Conservation (phyloP, 2,888 invertebrate species). For the Chirona hameri region DNA sequence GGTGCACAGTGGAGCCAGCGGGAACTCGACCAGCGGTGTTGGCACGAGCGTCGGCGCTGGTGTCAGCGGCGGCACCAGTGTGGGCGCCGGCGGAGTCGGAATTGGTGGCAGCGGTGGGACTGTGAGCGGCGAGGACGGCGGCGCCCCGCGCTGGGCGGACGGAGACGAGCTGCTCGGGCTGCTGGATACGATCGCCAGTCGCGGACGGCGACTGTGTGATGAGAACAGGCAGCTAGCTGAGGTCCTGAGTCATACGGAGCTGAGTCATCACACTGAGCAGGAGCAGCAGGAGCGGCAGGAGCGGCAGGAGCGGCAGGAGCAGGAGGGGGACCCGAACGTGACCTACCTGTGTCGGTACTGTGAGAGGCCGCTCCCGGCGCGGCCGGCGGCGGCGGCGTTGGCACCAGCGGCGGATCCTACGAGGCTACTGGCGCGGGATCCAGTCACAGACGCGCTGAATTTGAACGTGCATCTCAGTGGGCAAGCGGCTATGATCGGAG, state of each 20-base stretch:
- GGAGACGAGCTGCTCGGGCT: conserved; percentile 8
- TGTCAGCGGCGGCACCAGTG: background rate
- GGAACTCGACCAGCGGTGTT: background rate
- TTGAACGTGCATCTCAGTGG: background rate
- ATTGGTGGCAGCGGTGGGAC: background rate
- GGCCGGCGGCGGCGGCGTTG: background rate
- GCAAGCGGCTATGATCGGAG: background rate
- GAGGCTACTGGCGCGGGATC: background rate
- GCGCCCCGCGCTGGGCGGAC: background rate
- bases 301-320: background rate
- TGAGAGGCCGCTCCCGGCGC: conserved; percentile 4
- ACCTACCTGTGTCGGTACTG: background rate
- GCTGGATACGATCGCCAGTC: background rate
- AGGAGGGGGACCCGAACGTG: background rate
- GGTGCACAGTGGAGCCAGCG: background rate
- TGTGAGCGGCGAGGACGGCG: background rate
- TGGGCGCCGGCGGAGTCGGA: background rate
- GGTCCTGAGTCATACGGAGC: background rate
- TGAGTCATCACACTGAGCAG: background rate
- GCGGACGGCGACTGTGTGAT: background rate
- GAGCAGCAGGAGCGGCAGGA: background rate
- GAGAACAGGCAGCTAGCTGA: conserved; percentile 1
- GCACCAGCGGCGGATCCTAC: background rate
- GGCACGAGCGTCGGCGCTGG: conserved; percentile 1
- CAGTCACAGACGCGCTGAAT: background rate